Base-by-base conservation (phyloP, 1,140 invertebrate species). In the Lucilia cuprina region DNA sequence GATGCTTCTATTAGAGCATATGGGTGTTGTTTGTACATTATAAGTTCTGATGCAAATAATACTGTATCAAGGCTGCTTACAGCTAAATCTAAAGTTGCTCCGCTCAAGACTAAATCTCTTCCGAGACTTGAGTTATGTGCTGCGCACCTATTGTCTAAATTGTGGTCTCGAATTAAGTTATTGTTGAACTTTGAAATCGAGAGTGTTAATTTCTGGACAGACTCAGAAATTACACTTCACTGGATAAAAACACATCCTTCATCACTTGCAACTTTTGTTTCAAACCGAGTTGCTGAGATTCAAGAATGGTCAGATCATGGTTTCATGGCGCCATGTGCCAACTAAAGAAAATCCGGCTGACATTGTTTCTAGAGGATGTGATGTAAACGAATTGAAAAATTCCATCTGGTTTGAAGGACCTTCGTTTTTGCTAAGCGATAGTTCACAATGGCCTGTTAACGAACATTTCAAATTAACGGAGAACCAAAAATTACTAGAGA, bases 331-430 rank as follows among this genome's bases (percentile, higher is more conserved):
- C n/a, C n/a, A n/a, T n/a, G n/a, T n/a, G n/a, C n/a, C n/a, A n/a
- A n/a, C n/a, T n/a, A n/a, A n/a, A n/a, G n/a, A n/a, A n/a, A n/a
- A n/a, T n/a, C n/a, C n/a, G n/a, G n/a, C 91, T 0, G 91, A 92
- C 78, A 65, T 88, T 8, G 82, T n/a, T n/a, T n/a, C n/a, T 88
- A 83, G 90, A 30, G 90, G 89, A 55, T 10, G 84, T 87, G 9
- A 60, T 13, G 84, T 82, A 2, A 19, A 78, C 34, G 80, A 89
- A 50, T 74, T 91, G 7, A 84, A 85, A 13, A 83, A 86, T 13
- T 80, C 78, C 25, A 49, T 91, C 74, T 92, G 91, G 91, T 92
- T 88, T 87, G 7, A 85, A 25, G 90, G 91, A 12, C 77, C 84
- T 4, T 12, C 30, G 25, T 84, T 82, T 19, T 41, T 75, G 13